These are phyloP conservation scores for Sebastes vulpes DNA, from an alignment of 2,797 vertebrate genomes.

Conservation along the genomic window DNA sequence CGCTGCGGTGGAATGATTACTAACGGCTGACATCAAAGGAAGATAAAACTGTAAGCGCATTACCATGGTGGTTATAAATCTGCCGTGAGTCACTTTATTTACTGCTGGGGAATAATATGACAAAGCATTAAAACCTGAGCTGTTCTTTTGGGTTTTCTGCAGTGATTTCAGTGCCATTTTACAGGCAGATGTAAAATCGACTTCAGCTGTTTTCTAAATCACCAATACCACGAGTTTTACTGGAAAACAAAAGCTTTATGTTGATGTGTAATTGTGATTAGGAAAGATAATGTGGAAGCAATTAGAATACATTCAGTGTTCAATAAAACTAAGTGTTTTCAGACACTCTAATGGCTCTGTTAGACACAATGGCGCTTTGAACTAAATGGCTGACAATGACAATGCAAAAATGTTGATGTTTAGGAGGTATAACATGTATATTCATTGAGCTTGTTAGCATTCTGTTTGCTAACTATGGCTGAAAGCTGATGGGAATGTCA, in stretches of 20 bases:
- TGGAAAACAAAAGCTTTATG: background rate
- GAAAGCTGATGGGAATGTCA: background rate
- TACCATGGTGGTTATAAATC: slow-evolving; percentile 33
- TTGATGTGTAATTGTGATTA: background rate
- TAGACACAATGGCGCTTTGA: background rate
- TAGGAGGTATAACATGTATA: background rate
- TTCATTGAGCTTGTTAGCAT: background rate
- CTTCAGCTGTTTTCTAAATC: background rate
- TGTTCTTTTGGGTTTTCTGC: background rate
- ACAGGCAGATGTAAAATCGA: background rate
- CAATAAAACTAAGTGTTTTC: background rate
- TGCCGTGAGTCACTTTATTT: slow-evolving; percentile 41
- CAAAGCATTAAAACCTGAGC: background rate
- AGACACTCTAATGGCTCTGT: background rate
- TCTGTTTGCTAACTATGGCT: background rate
- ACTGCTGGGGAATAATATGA: slow-evolving; percentile 24
- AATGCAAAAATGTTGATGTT: background rate
- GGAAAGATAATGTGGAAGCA: background rate
- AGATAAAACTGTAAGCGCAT: slow-evolving; percentile 45
- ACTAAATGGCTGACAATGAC: background rate
- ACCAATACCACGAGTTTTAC: background rate
- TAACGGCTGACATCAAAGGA: slow-evolving; percentile 52
- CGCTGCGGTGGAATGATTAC: slow-evolving; percentile 43
- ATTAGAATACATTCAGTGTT: background rate
- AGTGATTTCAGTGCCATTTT: background rate